A percentile compares a stretch with the other conserved stretches of the same genome.
Conservation (phyloP, 2,888 invertebrate species). For the Tillus elongatus region DNA sequence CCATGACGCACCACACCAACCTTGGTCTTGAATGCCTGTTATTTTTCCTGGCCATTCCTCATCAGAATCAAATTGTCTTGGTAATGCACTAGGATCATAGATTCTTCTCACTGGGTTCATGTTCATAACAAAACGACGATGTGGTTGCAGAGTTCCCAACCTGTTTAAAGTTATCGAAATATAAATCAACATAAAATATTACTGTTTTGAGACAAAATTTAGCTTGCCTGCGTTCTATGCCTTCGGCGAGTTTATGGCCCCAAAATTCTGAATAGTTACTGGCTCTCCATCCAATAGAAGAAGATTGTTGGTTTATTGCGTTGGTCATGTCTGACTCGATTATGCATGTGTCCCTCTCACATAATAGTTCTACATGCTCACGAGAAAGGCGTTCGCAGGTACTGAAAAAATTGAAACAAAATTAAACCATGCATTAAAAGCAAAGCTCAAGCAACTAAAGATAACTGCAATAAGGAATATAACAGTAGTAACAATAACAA, state of each 20-base stretch:
- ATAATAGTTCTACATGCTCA: constrained; percentile 47
- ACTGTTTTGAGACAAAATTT: no score
- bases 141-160: constrained; percentile 49
- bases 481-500: no score
- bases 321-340: constrained; percentile 61
- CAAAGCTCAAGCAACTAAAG: no score
- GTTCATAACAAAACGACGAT: constrained; percentile 41
- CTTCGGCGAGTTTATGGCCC: constrained; percentile 73
- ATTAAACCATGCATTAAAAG: no score
- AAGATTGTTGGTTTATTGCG: constrained; percentile 51
- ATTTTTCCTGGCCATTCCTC: constrained; percentile 66
- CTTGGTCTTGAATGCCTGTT: constrained; percentile 61
- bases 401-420: constrained; percentile 36
- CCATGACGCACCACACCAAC: constrained; percentile 85
- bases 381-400: constrained; percentile 42
- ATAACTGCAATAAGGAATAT: no score
- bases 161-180: no score
- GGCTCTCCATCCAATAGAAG: constrained; percentile 63
- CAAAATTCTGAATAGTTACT: constrained; percentile 75
- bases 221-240: constrained; percentile 43
- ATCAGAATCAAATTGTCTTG: constrained; percentile 66
- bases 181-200: no score
- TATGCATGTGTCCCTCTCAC: constrained; percentile 66
- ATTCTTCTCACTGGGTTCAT: constrained; percentile 53
- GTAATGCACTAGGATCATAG: constrained; percentile 54